Evolutionary conservation across 2,113 vertebrate genomes (phyloP), one percentile per base, ranked within the genome.

Genomic region (Neogale vison): DNA sequence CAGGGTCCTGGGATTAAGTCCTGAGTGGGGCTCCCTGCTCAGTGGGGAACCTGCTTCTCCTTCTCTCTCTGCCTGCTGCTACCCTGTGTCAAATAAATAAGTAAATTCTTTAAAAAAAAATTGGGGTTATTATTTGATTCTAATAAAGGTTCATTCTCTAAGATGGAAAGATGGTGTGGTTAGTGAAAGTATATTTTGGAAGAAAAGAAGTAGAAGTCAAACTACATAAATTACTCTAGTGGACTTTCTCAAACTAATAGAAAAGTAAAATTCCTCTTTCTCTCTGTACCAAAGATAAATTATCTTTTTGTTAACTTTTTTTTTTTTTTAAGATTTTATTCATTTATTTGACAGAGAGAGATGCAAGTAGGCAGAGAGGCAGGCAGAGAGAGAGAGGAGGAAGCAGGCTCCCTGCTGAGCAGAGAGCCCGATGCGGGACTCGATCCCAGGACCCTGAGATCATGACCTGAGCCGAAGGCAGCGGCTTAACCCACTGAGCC

Each of bases 121-220:
- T 86, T 24, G 26, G 45, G 52, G 18, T 7, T 72, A 1, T 95
- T 93, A 47, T 80, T 65, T 57, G 50, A 65, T 52, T 83, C 42
- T 67, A 65, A 12, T 15, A 42, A 88, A 84, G 34, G 9, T 74
- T 95, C 4, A 65, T 90, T 95, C 45, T 72, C 23, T 72, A 18
- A 74, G 34, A 11, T 61, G 11, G n/a, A 18, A 59, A 31, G 24
- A 34, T 84, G 71, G 5, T 92, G 3, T 80, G 69, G 14, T 76
- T 87, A 84, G 39, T 39, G 4, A 21, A 74, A 31, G 34, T 82
- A 55, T 61, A 26, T 79, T 88, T 95, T 88, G 42, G 36, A 80
- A 96, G 87, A 76, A 96, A 86, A 74, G 69, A 92, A 94, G 26
- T 88, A 42, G 86, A 65, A 79, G 61, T 31, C 4, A 92, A 93